Conservation (phyloP, 1,140 invertebrate genomes). For the Calliopsis andreniformis region DNA sequence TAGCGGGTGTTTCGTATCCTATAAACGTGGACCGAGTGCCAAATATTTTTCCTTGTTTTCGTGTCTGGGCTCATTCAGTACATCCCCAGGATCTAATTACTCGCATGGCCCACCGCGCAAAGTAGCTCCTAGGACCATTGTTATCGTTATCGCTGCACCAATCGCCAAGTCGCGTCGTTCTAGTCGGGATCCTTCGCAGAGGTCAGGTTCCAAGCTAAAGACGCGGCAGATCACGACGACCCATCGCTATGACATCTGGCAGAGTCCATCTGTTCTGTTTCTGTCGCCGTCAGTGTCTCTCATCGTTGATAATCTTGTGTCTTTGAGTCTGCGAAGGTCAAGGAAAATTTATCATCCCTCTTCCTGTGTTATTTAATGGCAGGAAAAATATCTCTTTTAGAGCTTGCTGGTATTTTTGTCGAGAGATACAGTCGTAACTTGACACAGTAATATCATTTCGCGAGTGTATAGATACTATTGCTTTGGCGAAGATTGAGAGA, state of each 20-base stretch:
- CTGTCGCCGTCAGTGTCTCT: constrained; percentile 44
- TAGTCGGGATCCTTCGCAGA: constrained; percentile 18
- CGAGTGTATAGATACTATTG: too few relatives aligned
- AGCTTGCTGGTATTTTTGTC: too few relatives aligned
- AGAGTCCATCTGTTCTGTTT: constrained; percentile 48
- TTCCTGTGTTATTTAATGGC: too few relatives aligned
- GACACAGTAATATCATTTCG: too few relatives aligned
- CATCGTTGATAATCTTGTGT: constrained; percentile 40
- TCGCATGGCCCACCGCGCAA: too few relatives aligned
- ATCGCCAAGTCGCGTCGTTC: constrained; percentile 4
- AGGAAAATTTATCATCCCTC: too few relatives aligned
- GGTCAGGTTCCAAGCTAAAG: background rate
- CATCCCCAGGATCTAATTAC: constrained; percentile 21
- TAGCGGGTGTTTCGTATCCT: background rate
- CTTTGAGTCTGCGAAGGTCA: too few relatives aligned
- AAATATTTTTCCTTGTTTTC: background rate
- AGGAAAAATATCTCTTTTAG: too few relatives aligned
- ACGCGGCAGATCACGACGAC: constrained; percentile 34
- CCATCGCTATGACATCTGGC: constrained; percentile 44
- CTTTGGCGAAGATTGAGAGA: too few relatives aligned
- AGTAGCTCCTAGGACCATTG: constrained; percentile 15
- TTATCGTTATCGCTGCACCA: constrained; percentile 7
- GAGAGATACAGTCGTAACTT: too few relatives aligned
- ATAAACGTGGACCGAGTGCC: background rate
- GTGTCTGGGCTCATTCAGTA: too few relatives aligned